Conservation (phyloP, 1,140 invertebrate species). For the Heliconius melpomene region DNA sequence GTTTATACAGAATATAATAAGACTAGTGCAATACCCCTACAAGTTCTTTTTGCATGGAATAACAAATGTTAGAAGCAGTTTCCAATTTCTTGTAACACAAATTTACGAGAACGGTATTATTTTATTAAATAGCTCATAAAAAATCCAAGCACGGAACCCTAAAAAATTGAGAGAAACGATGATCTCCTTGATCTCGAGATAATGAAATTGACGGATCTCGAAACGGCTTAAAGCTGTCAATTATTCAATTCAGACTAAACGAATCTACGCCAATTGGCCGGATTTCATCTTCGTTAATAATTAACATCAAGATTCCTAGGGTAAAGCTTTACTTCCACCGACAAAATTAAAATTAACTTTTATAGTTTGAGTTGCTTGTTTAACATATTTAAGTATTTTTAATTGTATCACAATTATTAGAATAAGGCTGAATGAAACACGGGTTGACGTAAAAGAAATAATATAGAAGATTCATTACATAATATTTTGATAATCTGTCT, state of each 20-base stretch:
- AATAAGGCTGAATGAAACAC: too few species aligned
- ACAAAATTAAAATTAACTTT: neutral
- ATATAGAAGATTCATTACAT: too few species aligned
- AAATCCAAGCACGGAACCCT: neutral
- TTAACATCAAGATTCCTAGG: constrained; percentile 31
- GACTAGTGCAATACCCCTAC: too few species aligned
- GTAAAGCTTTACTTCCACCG: constrained; percentile 5
- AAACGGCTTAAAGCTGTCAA: constrained; percentile 33
- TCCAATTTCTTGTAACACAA: too few species aligned
- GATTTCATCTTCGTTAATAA: constrained; percentile 34
- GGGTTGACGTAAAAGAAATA: too few species aligned
- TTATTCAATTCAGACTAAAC: constrained; percentile 32
- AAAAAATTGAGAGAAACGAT: constrained; percentile 15
- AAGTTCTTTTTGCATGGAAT: too few species aligned
- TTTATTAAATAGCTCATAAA: neutral
- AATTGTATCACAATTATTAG: too few species aligned
- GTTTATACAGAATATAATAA: too few species aligned
- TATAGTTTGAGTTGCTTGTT: neutral
- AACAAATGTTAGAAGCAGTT: too few species aligned
- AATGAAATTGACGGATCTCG: constrained; percentile 30
- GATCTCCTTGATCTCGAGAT: constrained; percentile 13
- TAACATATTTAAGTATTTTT: neutral
- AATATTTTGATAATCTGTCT: too few species aligned
- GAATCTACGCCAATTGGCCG: constrained; percentile 32
- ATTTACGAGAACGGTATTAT: neutral